Base-by-base conservation (phyloP, 2,113 vertebrate genomes). In the Serinus canaria region DNA sequence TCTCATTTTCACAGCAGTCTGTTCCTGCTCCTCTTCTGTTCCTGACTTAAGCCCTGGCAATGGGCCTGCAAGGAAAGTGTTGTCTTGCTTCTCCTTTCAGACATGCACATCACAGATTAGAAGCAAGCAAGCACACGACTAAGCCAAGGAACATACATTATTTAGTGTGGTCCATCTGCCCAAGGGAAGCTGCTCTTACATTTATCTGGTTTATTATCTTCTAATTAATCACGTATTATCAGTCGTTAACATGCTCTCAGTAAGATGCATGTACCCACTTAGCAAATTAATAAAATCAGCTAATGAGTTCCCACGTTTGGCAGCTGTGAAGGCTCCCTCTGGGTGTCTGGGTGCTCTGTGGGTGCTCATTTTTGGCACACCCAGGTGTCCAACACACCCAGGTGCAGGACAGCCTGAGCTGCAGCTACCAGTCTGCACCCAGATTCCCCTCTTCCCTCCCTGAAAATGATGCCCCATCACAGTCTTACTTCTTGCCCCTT, bases 151-250 rank as follows among this genome's bases (percentile, higher is more conserved):
- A 58, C 68, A 33, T 23, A 16, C 56, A 44, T 77, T 77, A 63
- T 77, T 91, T 62, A 91, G 77, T 7, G 43, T 35, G 81, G 93
- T 83, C 80, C 91, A 87, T 94, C 89, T 96, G 94, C 41, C 91
- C 87, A 37, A 83, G 70, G 56, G 83, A 89, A 94, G 50, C 77
- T 89, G 91, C 89, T 96, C 86, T 86, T 80, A 93, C 33, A 76
- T 79, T 68, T 73, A 24, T 31, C 75, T 89, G 53, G 2, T 86
- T 87, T 75, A 58, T 79, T 88, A 75, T 86, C 67, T 90, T 41
- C 35, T 72, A 85, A 94, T 94, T 94, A 95, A 93, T 68, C 50
- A 85, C 2, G 2, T 56, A 52, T 47, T 52, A 23, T 39, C 62
- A 43, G 66, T 43, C 0, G 1, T 44, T 88, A 86, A 66, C 75